These are phyloP conservation scores for Hylomyscus alleni DNA, from an alignment of 2,797 vertebrate genomes.

Conservation along the genomic window DNA sequence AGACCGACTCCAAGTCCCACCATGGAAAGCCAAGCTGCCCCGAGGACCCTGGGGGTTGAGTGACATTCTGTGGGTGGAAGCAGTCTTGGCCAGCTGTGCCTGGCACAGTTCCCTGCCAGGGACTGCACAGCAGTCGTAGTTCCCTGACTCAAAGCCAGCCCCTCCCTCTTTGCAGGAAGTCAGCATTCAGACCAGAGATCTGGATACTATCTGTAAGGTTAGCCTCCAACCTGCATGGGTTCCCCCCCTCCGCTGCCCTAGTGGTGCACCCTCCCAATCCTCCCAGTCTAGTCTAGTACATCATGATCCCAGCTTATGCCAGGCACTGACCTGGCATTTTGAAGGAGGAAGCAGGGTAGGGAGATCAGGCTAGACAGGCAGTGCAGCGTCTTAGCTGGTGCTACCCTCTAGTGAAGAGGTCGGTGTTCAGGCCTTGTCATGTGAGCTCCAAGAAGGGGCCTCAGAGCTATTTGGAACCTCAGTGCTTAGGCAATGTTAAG, in stretches of 20 bases:
- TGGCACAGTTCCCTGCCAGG: background rate
- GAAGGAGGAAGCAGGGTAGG: background rate
- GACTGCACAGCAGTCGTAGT: background rate
- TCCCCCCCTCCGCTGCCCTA: background rate
- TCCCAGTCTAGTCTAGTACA: background rate
- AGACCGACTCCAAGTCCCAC: background rate
- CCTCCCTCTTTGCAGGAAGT: background rate
- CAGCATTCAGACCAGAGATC: background rate
- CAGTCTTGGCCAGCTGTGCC: background rate
- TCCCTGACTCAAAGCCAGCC: background rate
- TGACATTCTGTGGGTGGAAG: background rate
- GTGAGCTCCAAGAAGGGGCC: background rate
- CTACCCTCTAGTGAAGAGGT: too few species aligned
- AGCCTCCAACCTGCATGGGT: background rate
- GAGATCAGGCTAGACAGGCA: background rate
- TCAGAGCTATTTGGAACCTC: fast-evolving
- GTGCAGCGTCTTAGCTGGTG: background rate
- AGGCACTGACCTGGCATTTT: background rate
- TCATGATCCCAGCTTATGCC: background rate
- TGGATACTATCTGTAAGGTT: fast-evolving
- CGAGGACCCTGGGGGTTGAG: background rate
- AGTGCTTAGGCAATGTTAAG: fast-evolving
- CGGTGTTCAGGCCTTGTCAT: background rate
- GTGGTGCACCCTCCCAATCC: background rate
- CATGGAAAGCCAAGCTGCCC: slow-evolving; percentile 2